These are phyloP conservation scores for Illadopsis cleaveri DNA, from an alignment of 2,113 vertebrate genomes.

Conservation along the genomic window DNA sequence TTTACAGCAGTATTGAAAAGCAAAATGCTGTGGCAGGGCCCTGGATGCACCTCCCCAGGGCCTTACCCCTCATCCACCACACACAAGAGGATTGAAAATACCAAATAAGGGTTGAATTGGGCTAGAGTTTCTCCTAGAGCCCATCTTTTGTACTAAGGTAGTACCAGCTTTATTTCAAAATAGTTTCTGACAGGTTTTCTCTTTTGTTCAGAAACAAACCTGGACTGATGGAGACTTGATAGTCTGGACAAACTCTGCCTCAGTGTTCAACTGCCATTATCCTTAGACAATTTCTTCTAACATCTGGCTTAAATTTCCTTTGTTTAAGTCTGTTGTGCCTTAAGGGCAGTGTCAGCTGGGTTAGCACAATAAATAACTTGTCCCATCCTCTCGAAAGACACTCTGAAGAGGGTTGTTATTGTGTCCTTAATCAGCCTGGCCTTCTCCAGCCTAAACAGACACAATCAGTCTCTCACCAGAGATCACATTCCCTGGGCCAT, in stretches of 20 bases:
- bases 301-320: background rate
- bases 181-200: background rate
- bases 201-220: background rate
- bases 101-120: background rate
- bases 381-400: background rate
- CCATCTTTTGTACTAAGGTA: background rate
- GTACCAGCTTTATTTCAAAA: background rate
- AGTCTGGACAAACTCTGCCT: background rate
- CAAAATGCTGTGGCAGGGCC: background rate
- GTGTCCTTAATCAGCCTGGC: background rate
- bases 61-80: background rate
- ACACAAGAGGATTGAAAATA: background rate
- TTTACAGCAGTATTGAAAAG: background rate
- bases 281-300: background rate
- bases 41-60: background rate
- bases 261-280: background rate
- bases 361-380: background rate
- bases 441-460: slow-evolving; percentile 10
- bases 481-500: background rate
- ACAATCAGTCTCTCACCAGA: background rate
- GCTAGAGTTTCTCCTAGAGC: background rate
- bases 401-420: background rate
- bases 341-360: background rate
- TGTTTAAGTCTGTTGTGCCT: background rate
- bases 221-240: background rate